These are phyloP conservation scores for Thunnus maccoyii DNA, from an alignment of 2,113 vertebrate species.

Conservation along the genomic window DNA sequence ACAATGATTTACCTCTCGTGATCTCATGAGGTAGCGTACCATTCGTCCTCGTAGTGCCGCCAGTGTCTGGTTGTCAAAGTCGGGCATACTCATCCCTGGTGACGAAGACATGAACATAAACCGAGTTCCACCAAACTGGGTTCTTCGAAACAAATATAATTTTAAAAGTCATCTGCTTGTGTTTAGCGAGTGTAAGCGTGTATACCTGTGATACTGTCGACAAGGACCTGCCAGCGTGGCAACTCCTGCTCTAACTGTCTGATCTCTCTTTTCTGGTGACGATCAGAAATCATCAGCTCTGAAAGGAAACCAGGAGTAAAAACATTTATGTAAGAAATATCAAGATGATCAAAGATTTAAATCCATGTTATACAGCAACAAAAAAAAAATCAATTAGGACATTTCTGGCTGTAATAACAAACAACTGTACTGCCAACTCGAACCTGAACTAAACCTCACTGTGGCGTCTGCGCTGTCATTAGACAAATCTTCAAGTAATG, in stretches of 20 bases:
- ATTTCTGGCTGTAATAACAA: neutral
- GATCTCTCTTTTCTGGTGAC: constrained; percentile 95
- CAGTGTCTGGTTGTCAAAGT: constrained; percentile 96
- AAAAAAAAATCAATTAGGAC: neutral
- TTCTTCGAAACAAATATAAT: neutral
- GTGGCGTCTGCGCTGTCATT: neutral
- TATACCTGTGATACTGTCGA: constrained; percentile 95
- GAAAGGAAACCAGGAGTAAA: neutral
- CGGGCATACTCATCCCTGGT: constrained; percentile 94
- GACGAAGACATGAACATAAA: neutral
- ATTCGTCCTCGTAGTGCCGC: constrained; percentile 94
- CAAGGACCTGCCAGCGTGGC: constrained; percentile 95
- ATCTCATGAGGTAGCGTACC: constrained; percentile 97
- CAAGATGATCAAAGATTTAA: no score
- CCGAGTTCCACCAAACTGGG: neutral
- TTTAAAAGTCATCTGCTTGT: neutral
- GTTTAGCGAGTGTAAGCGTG: neutral
- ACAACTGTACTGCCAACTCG: neutral
- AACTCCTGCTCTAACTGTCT: constrained; percentile 95
- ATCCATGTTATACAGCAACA: neutral
- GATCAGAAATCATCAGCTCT: constrained; percentile 95
- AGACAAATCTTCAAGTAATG: neutral
- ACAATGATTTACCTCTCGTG: constrained; percentile 87
- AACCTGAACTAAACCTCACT: neutral
- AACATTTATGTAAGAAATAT: neutral